phyloP scores from a whole-genome alignment of 2,113 vertebrate genomes.

The Osmerus mordax region DNA sequence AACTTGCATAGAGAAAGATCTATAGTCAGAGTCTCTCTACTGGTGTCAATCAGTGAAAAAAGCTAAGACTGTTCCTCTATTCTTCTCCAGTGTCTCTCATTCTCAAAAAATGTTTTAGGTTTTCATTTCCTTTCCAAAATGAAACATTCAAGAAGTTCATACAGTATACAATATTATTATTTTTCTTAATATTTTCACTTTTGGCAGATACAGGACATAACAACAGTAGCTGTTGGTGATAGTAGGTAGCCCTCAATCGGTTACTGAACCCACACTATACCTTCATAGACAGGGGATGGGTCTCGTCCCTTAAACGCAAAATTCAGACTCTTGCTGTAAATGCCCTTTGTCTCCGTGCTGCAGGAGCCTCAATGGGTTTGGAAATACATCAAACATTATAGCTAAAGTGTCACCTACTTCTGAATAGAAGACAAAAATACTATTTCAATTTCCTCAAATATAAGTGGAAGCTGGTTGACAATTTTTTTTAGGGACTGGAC shows the following conservation, averaged over 20 bases:
- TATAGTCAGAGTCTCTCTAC: not conserved
- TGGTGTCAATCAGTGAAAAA: not conserved
- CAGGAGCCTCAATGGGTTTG: not conserved
- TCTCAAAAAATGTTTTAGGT: not conserved
- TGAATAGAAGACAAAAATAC: not conserved
- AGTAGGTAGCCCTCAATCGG: conserved; percentile 63
- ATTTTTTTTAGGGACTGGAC: too few relatives aligned
- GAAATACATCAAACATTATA: conserved; percentile 1
- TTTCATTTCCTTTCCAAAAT: conserved; percentile 6
- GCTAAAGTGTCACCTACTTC: not conserved
- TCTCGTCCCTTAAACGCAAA: not conserved
- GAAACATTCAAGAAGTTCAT: conserved; percentile 2
- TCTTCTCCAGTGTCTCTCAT: not conserved
- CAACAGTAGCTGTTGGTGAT: conserved; percentile 29
- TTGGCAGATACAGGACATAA: conserved; percentile 36
- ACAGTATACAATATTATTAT: conserved; percentile 17
- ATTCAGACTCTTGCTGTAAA: not conserved
- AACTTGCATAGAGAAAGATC: conserved; percentile 47
- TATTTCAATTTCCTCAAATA: not conserved
- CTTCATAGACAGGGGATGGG: not conserved
- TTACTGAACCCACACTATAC: conserved; percentile 30
- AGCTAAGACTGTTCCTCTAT: conserved; percentile 2
- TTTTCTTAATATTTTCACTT: conserved; percentile 1
- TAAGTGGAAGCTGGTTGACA: not conserved
- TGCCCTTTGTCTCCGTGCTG: not conserved